These are phyloP conservation scores for Dioctria rufipes DNA, from an alignment of 2,888 invertebrate genomes.

Conservation along the genomic window DNA sequence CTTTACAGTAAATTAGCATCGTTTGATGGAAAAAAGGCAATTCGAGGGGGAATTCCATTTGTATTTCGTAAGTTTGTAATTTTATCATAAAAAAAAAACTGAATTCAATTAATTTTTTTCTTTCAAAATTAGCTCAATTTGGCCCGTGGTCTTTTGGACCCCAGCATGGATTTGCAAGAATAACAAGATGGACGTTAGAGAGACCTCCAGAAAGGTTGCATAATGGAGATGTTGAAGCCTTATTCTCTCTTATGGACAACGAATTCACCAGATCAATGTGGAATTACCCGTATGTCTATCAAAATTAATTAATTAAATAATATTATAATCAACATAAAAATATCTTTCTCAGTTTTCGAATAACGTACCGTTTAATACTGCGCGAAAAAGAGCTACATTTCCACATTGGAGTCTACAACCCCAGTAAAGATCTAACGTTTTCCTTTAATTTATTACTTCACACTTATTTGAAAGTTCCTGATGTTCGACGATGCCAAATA, in stretches of 20 bases:
- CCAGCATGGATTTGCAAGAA: constrained; percentile 96
- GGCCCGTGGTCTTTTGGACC: constrained; percentile 96
- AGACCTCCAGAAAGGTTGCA: constrained; percentile 89
- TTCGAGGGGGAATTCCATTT: constrained; percentile 96
- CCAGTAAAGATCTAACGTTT: constrained; percentile 91
- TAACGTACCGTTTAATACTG: constrained; percentile 92
- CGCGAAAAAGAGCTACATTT: constrained; percentile 93
- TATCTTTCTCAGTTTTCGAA: constrained; percentile 81
- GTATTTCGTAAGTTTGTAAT: constrained; percentile 90
- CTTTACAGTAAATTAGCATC: constrained; percentile 90
- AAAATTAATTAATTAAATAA: too few relatives aligned
- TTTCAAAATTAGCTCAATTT: constrained; percentile 85
- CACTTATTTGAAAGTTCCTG: constrained; percentile 96
- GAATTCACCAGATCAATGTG: constrained; percentile 95
- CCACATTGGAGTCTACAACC: constrained; percentile 94
- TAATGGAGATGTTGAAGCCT: constrained; percentile 92
- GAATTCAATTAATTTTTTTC: not conserved
- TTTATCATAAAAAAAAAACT: not conserved
- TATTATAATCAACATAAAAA: not conserved
- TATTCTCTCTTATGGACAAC: constrained; percentile 93
- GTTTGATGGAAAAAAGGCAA: constrained; percentile 96
- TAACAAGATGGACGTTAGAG: constrained; percentile 92
- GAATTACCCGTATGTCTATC: constrained; percentile 85
- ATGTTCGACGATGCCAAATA: constrained; percentile 92
- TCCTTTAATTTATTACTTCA: constrained; percentile 94